Evolutionary conservation across 2,113 vertebrate species (phyloP), one percentile per base, ranked within the genome.

Genomic region (Glaucomys volans): DNA sequence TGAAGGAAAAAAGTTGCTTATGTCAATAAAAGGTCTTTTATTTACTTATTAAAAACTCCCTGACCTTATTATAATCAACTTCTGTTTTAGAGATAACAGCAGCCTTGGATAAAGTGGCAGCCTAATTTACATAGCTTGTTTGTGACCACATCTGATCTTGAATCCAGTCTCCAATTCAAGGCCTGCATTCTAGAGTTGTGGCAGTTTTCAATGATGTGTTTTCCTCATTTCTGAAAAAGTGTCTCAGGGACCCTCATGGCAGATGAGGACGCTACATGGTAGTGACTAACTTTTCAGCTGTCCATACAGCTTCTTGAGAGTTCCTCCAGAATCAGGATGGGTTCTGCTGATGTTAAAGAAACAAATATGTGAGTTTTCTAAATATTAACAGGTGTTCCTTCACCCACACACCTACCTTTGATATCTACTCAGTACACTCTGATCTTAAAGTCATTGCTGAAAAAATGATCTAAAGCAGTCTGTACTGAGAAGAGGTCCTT

Each of bases 211-310:
- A 52, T 26, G 26, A 57, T 54, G 7, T 14, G 4, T 62, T 91
- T 57, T 88, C 4, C 26, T 88, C 28, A 54, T 77, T 90, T 77
- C 16, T 64, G 10, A 50, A 67, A 30, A 66, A 4, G 4, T 59
- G 2, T n/a, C 4, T 0, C 18, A 74, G 35, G 2, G n/a, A 3
- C 2, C 30, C 22, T 74, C 8, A 37, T 4, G 9, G 1, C 7
- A 59, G 0, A 22, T 66, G 1, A 17, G 1, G 5, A 54, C 0
- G 28, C 4, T 57, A 3, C n/a, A 8, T 72, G 22, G 74, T 47
- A 37, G 57, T 11, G 14, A 67, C 11, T 54, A 50, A 32, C 8
- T 87, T 77, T 66, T 74, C 10, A 93, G 5, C 3, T 28, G 5
- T 50, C 8, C 47, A 12, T 50, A 44, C 0, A 89, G 8, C 32